Conservation (phyloP, 2,797 vertebrate species). For the Siniperca scherzeri region DNA sequence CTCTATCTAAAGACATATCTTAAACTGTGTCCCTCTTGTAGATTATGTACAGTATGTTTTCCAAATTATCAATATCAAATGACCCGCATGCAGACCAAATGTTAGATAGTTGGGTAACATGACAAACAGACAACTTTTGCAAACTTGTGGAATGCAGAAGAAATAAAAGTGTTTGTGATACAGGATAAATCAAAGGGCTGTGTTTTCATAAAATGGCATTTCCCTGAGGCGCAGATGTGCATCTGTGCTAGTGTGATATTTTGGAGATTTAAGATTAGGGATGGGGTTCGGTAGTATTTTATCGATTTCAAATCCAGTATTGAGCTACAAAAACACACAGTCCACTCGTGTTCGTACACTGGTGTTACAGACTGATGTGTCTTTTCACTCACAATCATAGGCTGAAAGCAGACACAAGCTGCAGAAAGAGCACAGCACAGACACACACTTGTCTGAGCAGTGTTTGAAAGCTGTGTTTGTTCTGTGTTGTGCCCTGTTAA, state of each 20-base stretch:
- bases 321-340: background rate
- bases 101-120: background rate
- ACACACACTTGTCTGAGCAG: conserved; percentile 20
- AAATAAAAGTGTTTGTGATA: background rate
- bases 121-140: background rate
- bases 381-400: background rate
- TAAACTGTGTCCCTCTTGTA: background rate
- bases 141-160: background rate
- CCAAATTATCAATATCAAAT: conserved; percentile 8
- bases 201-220: background rate
- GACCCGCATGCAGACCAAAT: background rate
- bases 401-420: background rate
- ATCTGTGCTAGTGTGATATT: too few relatives aligned
- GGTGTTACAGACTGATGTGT: background rate
- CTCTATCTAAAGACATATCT: conserved; percentile 51
- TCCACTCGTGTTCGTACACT: background rate
- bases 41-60: conserved; percentile 1
- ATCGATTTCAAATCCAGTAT: background rate
- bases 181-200: too few relatives aligned
- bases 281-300: background rate
- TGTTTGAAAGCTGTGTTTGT: conserved; percentile 30
- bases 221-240: too few relatives aligned
- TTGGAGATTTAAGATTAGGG: too few relatives aligned
- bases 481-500: conserved; percentile 85
- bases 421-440: background rate